Percentiles rank a stretch among this genome's conserved stretches.
Evolutionary conservation across 92 coral and sea anemone genomes (phyloP).

Genomic region (Anthopleura xanthogrammica): DNA sequence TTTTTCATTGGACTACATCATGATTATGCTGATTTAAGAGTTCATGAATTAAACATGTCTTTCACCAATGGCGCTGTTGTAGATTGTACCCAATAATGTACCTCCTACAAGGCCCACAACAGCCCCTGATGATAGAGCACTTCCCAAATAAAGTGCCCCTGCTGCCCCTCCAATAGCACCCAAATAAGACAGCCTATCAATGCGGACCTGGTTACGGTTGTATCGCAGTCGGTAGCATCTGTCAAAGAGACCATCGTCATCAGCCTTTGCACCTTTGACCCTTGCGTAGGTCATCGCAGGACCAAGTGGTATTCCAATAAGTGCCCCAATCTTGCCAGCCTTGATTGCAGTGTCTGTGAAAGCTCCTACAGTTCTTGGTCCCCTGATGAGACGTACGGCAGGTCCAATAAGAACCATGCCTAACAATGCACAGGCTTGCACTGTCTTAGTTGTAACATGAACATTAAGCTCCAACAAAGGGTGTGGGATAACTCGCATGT

Average conservation of each 20-base stretch:
- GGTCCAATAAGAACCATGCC: constrained; percentile 66
- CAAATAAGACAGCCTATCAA: constrained; percentile 52
- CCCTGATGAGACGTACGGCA: constrained; percentile 45
- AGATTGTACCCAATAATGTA: constrained; percentile 52
- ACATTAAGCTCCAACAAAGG: constrained; percentile 45
- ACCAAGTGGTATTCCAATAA: constrained; percentile 58
- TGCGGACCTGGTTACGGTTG: constrained; percentile 69
- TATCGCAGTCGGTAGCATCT: constrained; percentile 69
- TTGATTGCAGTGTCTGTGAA: constrained; percentile 53
- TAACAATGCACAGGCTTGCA: constrained; percentile 63
- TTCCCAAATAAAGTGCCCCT: constrained; percentile 55
- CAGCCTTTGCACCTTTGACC: constrained; percentile 42
- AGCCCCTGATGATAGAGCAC: constrained; percentile 58
- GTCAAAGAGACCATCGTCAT: constrained; percentile 65
- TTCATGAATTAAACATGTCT: constrained; percentile 20
- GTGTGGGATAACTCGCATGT: constrained; percentile 50
- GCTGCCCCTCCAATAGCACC: constrained; percentile 63
- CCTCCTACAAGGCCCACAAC: constrained; percentile 74
- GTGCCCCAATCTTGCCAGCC: constrained; percentile 58
- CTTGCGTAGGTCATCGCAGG: constrained; percentile 56
- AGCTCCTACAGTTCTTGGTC: constrained; percentile 58
- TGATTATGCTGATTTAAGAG: not conserved
- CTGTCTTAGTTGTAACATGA: constrained; percentile 64
- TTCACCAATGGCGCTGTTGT: constrained; percentile 49
- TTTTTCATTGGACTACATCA: too few species aligned